Base-by-base conservation (phyloP, 2,888 invertebrate genomes). In the Cheilosia soror region DNA sequence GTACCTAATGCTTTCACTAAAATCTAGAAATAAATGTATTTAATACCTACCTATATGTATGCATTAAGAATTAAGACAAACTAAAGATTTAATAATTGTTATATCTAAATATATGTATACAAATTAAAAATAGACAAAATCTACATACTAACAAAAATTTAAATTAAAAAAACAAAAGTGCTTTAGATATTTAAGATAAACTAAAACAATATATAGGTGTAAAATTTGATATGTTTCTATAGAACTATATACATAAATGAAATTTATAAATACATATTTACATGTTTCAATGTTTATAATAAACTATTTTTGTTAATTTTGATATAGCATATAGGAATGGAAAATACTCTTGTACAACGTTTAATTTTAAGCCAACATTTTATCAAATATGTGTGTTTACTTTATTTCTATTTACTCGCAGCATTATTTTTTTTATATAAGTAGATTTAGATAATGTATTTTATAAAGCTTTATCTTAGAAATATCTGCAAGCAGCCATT, bases 401-500 rank as follows among this genome's bases (percentile, higher is more conserved):
- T n/a, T 9, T 62, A 6, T 31, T n/a, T n/a, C n/a, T n/a, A n/a
- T 37, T 37, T 58, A 40, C 4, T 6, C 1, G 33, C 0, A 3
- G n/a, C 1, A 1, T 11, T 11, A 57, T 40, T 7, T 25, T 53
- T 40, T 60, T 53, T 15, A 40, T 13, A 13, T 6, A 29, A 20
- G 4, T 29, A 40, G 49, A 49, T 62, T 42, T 15, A 37, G 11
- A 11, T 37, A 29, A 3, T 29, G 2, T 29, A 11, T 37, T 37
- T 11, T 37, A 37, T 11, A 11, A n/a, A 15, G 4, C 31, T 5
- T 40, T 27, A 5, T n/a, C 40, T 55, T 27, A 13, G 40, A 62
- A 57, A 79, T 75, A 11, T 75, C 47, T 58, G n/a, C 75, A 69
- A 79, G 11, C 83, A 84, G 83, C 83, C 83, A 84, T 84, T 79